Conservation (phyloP, 2,113 vertebrate species). For the Macrotis lagotis region DNA sequence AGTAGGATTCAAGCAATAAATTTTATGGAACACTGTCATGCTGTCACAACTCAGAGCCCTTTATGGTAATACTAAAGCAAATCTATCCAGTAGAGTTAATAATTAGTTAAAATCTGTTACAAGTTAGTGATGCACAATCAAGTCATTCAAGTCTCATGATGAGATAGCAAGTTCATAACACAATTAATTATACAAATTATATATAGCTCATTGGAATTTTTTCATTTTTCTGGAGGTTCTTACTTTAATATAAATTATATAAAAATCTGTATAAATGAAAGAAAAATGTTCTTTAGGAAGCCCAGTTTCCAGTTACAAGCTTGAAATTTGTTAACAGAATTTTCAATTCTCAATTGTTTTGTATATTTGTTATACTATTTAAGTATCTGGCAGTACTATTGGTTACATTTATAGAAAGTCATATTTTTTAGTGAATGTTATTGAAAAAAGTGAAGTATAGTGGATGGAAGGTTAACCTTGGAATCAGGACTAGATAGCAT, state of each 20-base stretch:
- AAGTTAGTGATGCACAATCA: conserved; percentile 57
- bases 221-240: conserved; percentile 25
- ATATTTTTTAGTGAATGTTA: background rate
- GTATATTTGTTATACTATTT: background rate
- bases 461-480: background rate
- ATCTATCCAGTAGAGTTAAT: conserved; percentile 68
- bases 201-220: conserved; percentile 31
- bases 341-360: background rate
- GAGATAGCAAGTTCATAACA: conserved; percentile 55
- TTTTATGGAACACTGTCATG: conserved; percentile 59
- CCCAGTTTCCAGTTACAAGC: background rate
- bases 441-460: background rate
- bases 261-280: background rate
- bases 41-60: conserved; percentile 45
- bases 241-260: conserved; percentile 24
- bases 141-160: conserved; percentile 55
- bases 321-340: background rate
- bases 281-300: background rate
- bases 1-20: conserved; percentile 64
- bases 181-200: conserved; percentile 59
- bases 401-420: background rate
- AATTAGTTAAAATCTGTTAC: conserved; percentile 72
- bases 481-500: background rate
- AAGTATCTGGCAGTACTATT: background rate
- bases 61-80: conserved; percentile 63